Percentiles rank a stretch among this genome's conserved stretches.
These are phyloP conservation scores for Melieria omissa DNA, from an alignment of 2,888 invertebrate species.

Conservation along the genomic window DNA sequence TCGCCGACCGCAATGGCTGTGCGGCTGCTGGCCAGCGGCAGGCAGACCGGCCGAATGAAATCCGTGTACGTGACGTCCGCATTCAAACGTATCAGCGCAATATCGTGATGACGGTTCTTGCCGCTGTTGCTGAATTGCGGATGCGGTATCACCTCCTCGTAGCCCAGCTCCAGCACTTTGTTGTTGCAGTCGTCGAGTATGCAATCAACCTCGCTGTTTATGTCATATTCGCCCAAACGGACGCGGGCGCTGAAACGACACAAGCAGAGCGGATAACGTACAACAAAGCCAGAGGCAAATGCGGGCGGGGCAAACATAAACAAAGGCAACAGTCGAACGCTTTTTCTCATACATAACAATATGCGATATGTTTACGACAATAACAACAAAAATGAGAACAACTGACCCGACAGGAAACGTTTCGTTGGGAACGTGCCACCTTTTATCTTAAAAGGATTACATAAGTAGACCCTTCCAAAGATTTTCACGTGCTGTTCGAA, in stretches of 20 bases:
- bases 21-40: slow-evolving; percentile 66
- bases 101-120: slow-evolving; percentile 74
- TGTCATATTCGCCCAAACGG: slow-evolving; percentile 65
- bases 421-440: no score
- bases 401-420: no score
- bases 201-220: slow-evolving; percentile 57
- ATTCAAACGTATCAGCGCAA: slow-evolving; percentile 75
- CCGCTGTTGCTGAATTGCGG: slow-evolving; percentile 72
- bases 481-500: no score
- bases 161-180: slow-evolving; percentile 70
- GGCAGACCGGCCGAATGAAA: slow-evolving; percentile 72
- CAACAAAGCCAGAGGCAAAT: no score
- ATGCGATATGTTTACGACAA: no score
- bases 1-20: slow-evolving; percentile 61
- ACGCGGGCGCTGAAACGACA: slow-evolving; percentile 48
- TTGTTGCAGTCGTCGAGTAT: slow-evolving; percentile 71
- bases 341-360: no score
- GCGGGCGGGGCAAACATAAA: no score
- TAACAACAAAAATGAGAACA: no score
- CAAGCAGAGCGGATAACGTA: no score
- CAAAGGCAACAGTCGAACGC: no score
- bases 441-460: neutral
- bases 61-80: slow-evolving; percentile 69
- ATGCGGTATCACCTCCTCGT: slow-evolving; percentile 75
- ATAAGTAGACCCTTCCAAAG: neutral